Percentiles rank a stretch among this genome's conserved stretches.
Conservation (phyloP, 1,140 invertebrate genomes). For the Oryzaephilus surinamensis region DNA sequence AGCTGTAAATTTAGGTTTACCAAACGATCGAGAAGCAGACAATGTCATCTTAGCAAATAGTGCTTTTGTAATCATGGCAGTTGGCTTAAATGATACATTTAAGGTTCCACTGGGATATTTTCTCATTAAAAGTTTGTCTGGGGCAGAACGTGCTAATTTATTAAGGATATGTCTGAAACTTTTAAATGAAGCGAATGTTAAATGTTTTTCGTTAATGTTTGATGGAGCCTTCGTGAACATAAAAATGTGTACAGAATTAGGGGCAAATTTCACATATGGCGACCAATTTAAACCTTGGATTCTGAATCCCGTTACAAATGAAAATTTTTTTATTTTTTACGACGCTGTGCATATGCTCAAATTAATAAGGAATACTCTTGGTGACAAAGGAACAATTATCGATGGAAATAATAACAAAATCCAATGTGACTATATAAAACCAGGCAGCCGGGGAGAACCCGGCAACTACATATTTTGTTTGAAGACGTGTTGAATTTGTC, state of each 20-base stretch:
- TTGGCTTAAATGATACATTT: constrained; percentile 24
- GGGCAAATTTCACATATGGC: constrained; percentile 1
- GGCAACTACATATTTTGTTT: too few relatives aligned
- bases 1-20: constrained; percentile 8
- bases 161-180: constrained; percentile 23
- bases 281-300: too few relatives aligned
- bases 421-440: too few relatives aligned
- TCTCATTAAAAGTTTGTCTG: constrained; percentile 22
- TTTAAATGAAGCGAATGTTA: constrained; percentile 21
- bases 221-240: constrained; percentile 16
- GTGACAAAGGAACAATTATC: too few relatives aligned
- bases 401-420: too few relatives aligned
- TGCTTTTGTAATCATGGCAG: constrained; percentile 27
- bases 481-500: too few relatives aligned
- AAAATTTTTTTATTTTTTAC: too few relatives aligned
- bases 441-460: too few relatives aligned
- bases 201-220: constrained; percentile 20
- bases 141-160: constrained; percentile 17
- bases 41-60: constrained; percentile 16
- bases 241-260: constrained; percentile 17
- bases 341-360: constrained; percentile 1
- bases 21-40: background rate
- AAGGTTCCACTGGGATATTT: constrained; percentile 33
- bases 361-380: constrained; percentile 1
- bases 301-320: too few relatives aligned